Evolutionary conservation across 2,113 vertebrate species (phyloP), one percentile per base, ranked within the genome.

Genomic region (Elephas maximus): DNA sequence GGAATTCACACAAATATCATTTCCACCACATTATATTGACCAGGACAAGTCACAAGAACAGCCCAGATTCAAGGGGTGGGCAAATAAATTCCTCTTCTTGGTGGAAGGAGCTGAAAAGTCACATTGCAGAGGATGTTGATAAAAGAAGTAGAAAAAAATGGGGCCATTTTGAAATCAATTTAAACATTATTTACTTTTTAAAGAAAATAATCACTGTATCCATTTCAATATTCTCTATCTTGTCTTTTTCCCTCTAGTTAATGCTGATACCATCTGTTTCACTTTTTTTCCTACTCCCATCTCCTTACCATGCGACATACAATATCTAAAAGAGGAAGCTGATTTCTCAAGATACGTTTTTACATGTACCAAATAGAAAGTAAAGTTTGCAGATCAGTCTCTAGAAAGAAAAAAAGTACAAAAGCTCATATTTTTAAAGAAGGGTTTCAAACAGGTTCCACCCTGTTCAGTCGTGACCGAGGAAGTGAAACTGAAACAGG

Each of bases 341-440:
- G 67, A 90, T 51, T 85, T 85, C 18, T 94, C 90, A 86, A 95
- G 94, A 97, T 90, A 17, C 5, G 67, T 80, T 87, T 88, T 93
- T 88, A 48, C 78, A 30, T 53, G 3, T 53, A 74, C 23, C 60
- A 89, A 73, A 60, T 74, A 51, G 90, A 85, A 91, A 79, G 5
- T 87, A 87, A 79, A 87, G 17, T 91, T 76, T 90, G 33, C 6
- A 74, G 37, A 93, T 86, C 83, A 82, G 78, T 82, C 91, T 85
- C 81, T 96, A 92, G 44, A 89, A 86, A 92, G 63, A 79, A 94
- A 81, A 83, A 88, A 89, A 78, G 45, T 23, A 5, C 17, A 86
- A 90, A 96, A 65, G n/a, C n/a, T 60, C n/a, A 51, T 63, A 37
- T 65, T 78, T 53, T 78, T 94, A 45, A 92, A 91, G 45, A 10